Evolutionary conservation across 2,797 vertebrate genomes (phyloP), one percentile per base, ranked within the genome.

Genomic region (Spondyliosoma cantharus): DNA sequence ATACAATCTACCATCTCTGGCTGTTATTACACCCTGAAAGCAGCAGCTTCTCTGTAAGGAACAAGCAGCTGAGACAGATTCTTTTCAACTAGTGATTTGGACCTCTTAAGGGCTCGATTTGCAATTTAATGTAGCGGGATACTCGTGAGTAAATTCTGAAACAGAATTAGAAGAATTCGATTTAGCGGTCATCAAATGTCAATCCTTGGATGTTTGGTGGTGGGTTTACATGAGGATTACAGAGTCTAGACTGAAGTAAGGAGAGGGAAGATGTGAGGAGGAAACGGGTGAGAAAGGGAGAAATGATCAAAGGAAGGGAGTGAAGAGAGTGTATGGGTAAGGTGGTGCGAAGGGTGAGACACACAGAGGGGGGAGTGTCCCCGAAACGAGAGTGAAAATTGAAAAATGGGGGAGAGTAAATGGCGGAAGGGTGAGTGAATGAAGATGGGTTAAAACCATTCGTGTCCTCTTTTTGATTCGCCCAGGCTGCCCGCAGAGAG

Each of bases 361-460:
- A 57, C 56, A 74, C 5, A 65, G 57, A 52, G 1, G 25, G 17
- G 20, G 48, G 53, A 46, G 20, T 1, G 59, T 60, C 52, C 45
- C 48, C 0, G 3, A 81, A 81, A 83, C 79, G 65, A 78, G 65
- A 78, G 37, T 42, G 71, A 85, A 85, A 87, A 85, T 80, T 81
- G 78, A 87, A 86, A 37, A 81, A 72, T 54, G 53, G 56, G 60
- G 37, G 15, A 66, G 73, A 79, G 69, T 29, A 60, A 83, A 80
- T 74, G 60, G 56, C 48, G 75, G 57, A 17, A 43, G 54, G 52
- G 76, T 45, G 58, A 52, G 81, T 76, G 46, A 80, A 68, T 65
- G 74, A 72, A 81, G 67, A 76, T 66, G 45, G 50, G 67, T 5
- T 59, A 67, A 83, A 75, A 48, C 3, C 67, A 75, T 43, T 50